Base-by-base conservation (phyloP, 2,888 invertebrate species). In the Drosophila parthenogenetica region DNA sequence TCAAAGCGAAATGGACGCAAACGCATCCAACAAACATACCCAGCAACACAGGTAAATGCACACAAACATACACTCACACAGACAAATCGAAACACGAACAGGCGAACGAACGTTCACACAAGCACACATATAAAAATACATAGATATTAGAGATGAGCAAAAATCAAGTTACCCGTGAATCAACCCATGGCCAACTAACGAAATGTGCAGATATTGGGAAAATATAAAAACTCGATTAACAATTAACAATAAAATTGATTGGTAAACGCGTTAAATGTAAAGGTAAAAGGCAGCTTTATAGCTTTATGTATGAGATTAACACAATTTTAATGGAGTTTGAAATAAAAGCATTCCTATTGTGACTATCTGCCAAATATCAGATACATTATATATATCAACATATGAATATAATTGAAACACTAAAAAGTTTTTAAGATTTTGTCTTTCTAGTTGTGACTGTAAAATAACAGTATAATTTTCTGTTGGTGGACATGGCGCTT, bases 81-180 rank as follows among this genome's bases (percentile, higher is more conserved):
- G 10, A 45, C 58, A 63, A 25, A 25, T 2, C 25, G 25, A 40
- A 10, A 39, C 39, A 17, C 37, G 50, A 11, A 19, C 17, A 54
- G 25, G 10, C 49, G 42, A 16, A 43, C 17, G 50, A 5, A 57
- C 39, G 40, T 37, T 19, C 35, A 57, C 19, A 51, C 39, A 57
- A 22, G 35, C 51, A 51, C 17, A 43, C n/a, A 25, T 8, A 42
- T 2, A 43, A 10, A 58, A 22, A 14, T 19, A 39, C 32, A 13
- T 39, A 45, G 37, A 45, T 62, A 63, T 61, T 78, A 59, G 74
- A 73, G 74, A 78, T 69, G 74, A 13, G 69, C 40, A 51, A 58
- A 46, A 60, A 17, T 48, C n/a, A 25, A 29, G 42, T 40, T 46
- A 51, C 3, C 35, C 39, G 53, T 73, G 60, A 73, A 55, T 45